These are phyloP conservation scores for Sternotherus odoratus DNA, from an alignment of 2,797 vertebrate species.

Conservation along the genomic window DNA sequence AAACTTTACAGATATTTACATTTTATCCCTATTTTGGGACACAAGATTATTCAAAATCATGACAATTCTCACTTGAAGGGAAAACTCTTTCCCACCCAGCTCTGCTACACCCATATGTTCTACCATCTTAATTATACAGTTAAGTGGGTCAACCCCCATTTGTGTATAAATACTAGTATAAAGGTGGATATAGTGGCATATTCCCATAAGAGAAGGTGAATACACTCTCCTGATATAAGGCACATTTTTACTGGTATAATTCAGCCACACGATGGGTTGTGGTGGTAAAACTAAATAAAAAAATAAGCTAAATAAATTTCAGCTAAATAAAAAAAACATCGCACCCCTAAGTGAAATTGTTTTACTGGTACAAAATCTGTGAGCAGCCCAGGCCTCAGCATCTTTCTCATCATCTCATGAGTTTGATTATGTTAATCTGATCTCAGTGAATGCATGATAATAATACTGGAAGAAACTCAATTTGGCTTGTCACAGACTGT, in stretches of 20 bases:
- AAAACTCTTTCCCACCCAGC: not conserved
- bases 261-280: not conserved
- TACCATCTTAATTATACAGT: not conserved
- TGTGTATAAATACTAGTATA: not conserved
- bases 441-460: not conserved
- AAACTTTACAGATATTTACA: not conserved
- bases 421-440: not conserved
- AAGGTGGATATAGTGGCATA: not conserved
- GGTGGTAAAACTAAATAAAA: not conserved
- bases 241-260: not conserved
- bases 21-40: not conserved
- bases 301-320: no score
- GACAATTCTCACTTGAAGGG: not conserved
- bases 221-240: not conserved
- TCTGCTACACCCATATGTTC: not conserved
- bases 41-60: not conserved
- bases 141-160: no score
- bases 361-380: not conserved
- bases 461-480: not conserved
- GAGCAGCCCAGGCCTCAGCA: no score
- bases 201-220: not conserved
- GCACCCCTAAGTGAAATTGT: not conserved
- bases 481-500: not conserved
- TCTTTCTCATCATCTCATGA: not conserved
- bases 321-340: not conserved